phyloP scores from a whole-genome alignment of 2,888 invertebrate genomes.

The Drosophila pegasa region DNA sequence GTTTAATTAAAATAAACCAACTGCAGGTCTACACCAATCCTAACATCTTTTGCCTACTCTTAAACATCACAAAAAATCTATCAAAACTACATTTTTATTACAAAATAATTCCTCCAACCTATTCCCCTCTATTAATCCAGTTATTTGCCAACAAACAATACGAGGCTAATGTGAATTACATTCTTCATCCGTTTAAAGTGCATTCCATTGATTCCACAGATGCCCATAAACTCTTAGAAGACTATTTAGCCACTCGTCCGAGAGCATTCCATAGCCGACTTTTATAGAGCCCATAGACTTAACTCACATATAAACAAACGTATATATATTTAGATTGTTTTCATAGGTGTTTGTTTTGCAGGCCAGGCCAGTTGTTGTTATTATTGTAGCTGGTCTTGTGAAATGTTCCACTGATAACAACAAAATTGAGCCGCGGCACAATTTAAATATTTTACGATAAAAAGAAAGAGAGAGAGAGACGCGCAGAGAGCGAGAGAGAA shows the following conservation, averaged over 20 bases:
- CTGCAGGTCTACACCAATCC: too few relatives aligned
- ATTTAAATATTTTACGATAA: constrained; percentile 74
- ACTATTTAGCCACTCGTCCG: background rate
- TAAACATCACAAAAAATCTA: too few relatives aligned
- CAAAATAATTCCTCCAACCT: too few relatives aligned
- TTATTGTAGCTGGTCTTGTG: constrained; percentile 51
- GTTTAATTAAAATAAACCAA: too few relatives aligned
- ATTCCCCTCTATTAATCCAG: background rate
- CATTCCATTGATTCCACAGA: constrained; percentile 10
- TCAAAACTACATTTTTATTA: background rate
- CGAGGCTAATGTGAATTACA: constrained; percentile 25
- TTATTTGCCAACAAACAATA: constrained; percentile 4
- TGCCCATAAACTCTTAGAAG: background rate
- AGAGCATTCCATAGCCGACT: constrained; percentile 47
- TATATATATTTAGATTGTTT: constrained; percentile 47
- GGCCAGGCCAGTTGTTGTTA: constrained; percentile 25
- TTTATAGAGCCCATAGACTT: constrained; percentile 8
- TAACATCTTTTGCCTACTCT: too few relatives aligned
- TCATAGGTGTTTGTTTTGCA: constrained; percentile 61
- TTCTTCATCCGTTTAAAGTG: constrained; percentile 11
- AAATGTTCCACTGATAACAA: constrained; percentile 68
- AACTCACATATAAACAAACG: background rate
- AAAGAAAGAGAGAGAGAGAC: background rate
- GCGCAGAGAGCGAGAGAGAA: background rate
- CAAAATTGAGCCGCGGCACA: constrained; percentile 36